Conservation (phyloP, 2,113 vertebrate genomes). For the Corvus hawaiiensis region DNA sequence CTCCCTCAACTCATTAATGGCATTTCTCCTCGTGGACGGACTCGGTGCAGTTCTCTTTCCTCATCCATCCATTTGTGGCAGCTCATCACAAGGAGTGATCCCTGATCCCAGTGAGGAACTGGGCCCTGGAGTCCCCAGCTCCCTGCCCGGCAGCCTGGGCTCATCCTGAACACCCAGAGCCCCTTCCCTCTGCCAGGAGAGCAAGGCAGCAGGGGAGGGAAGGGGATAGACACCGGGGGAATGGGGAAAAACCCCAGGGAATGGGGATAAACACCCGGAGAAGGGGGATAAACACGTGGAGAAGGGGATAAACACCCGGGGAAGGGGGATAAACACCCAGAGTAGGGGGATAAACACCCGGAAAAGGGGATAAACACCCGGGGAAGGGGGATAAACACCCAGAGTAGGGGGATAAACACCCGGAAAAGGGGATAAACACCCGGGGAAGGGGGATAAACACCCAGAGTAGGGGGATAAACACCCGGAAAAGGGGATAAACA, state of each 20-base stretch:
- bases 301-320: not conserved
- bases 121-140: fast-evolving
- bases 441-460: not conserved
- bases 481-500: no score
- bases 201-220: no score
- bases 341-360: not conserved
- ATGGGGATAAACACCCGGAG: not conserved
- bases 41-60: not conserved
- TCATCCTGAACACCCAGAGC: not conserved
- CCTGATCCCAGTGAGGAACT: not conserved
- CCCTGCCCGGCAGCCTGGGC: not conserved
- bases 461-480: not conserved
- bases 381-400: not conserved
- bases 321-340: no score
- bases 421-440: not conserved
- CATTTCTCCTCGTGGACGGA: not conserved
- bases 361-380: not conserved
- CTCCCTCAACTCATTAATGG: not conserved
- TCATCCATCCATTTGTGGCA: not conserved
- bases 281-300: not conserved
- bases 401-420: not conserved
- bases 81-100: not conserved
- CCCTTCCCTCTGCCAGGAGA: not conserved
- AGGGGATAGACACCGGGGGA: not conserved
- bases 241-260: no score